Base-by-base conservation (phyloP, 2,888 invertebrate genomes). In the Heliconius hortense region DNA sequence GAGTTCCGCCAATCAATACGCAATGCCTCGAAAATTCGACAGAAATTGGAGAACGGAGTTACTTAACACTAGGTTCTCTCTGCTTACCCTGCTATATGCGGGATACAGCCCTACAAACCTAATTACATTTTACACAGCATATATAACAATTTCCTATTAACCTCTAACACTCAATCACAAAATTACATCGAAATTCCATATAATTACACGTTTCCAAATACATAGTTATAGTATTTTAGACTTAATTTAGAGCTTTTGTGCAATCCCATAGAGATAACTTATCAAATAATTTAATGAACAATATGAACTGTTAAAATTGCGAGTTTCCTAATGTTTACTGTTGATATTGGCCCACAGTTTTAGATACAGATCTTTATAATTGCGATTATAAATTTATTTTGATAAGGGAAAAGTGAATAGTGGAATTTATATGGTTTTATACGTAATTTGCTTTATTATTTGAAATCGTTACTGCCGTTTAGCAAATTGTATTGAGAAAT, bases 281-380 rank as follows among this genome's bases (percentile, higher is more conserved):
- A 78, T 78, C 78, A 77, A 76, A 77, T 74, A 77, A 76, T 78
- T 78, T 77, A 76, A 75, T 74, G 77, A 70, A 76, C 78, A 77
- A 77, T 78, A 74, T 66, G 70, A 71, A 73, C 60, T 70, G 67
- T 75, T 75, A 76, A 76, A 77, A 74, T 77, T 72, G 73, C 66
- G 43, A 64, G 77, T 79, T 79, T 79, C 79, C 74, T 77, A 79
- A 79, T 76, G 74, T 76, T 79, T 74, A 70, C 73, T 21, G 77
- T 69, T 79, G 76, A 76, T 77, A 79, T 79, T 77, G 77, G 77
- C 43, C 59, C 66, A 43, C 60, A 70, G 43, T 69, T 69, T 69
- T 53, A 75, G 78, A 78, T 77, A 79, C 75, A 43, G 69, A 79
- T 79, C 79, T 76, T 72, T 67, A 76, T 71, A 71, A 71, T 71